These are phyloP conservation scores for Sorex fumeus DNA, from an alignment of 2,113 vertebrate genomes.

Conservation along the genomic window DNA sequence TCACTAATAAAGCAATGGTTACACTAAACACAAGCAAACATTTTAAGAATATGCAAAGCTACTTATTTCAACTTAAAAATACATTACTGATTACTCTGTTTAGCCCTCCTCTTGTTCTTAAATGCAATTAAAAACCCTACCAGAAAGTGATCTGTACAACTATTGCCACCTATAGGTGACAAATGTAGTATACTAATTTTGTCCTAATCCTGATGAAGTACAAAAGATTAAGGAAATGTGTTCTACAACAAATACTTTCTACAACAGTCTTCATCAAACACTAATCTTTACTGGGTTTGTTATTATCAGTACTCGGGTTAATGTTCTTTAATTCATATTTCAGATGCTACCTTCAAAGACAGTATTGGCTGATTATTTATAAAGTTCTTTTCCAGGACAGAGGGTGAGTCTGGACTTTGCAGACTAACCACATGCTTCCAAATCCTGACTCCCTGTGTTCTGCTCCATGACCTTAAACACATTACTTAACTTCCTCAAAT, in stretches of 20 bases:
- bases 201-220: constrained; percentile 14
- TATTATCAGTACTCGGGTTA: neutral
- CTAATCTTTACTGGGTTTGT: neutral
- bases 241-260: neutral
- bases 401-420: neutral
- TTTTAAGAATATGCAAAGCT: neutral
- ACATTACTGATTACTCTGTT: neutral
- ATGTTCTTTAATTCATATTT: constrained; percentile 6
- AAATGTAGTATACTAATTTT: constrained; percentile 59
- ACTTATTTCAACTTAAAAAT: constrained; percentile 54
- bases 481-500: neutral
- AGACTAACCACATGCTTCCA: neutral
- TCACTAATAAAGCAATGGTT: constrained; percentile 24
- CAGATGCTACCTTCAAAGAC: neutral
- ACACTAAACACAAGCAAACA: constrained; percentile 4
- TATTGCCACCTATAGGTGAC: constrained; percentile 83
- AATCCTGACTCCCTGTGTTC: neutral
- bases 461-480: neutral
- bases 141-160: constrained; percentile 70
- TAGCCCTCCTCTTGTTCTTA: constrained; percentile 16
- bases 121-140: constrained; percentile 19
- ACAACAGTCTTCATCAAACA: neutral
- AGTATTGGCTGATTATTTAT: neutral
- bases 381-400: constrained; percentile 2
- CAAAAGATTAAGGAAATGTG: neutral